phyloP scores from a whole-genome alignment of 2,888 invertebrate genomes.

The Spilarctia lutea region DNA sequence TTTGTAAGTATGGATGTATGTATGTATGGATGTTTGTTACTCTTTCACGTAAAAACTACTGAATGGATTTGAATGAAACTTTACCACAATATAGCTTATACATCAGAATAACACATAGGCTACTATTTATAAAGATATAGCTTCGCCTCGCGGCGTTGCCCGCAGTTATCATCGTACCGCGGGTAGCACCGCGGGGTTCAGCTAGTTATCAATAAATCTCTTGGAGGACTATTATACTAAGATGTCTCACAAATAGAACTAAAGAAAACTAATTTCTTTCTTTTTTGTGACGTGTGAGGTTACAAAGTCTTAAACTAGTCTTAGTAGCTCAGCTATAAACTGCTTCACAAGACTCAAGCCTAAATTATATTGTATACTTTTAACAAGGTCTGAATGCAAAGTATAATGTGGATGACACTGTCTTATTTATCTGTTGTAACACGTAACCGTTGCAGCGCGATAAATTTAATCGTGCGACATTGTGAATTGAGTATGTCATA shows the following conservation, averaged over 20 bases:
- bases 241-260: background rate
- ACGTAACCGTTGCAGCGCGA: background rate
- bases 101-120: too few relatives aligned
- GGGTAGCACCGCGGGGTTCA: too few relatives aligned
- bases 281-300: background rate
- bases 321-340: background rate
- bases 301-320: background rate
- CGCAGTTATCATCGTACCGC: too few relatives aligned
- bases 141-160: too few relatives aligned
- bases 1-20: too few relatives aligned
- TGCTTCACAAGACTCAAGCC: background rate
- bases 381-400: background rate
- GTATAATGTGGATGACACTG: background rate
- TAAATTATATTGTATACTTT: background rate
- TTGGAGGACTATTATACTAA: background rate
- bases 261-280: background rate
- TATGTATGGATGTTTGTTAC: too few relatives aligned
- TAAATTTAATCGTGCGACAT: background rate
- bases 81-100: too few relatives aligned
- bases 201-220: background rate
- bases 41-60: too few relatives aligned
- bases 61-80: too few relatives aligned
- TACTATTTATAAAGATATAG: too few relatives aligned
- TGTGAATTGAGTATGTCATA: background rate
- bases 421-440: background rate